Percentiles rank a stretch among this genome's conserved stretches.
Conservation (phyloP, 2,113 vertebrate genomes). For the Lipotes vexillifer region DNA sequence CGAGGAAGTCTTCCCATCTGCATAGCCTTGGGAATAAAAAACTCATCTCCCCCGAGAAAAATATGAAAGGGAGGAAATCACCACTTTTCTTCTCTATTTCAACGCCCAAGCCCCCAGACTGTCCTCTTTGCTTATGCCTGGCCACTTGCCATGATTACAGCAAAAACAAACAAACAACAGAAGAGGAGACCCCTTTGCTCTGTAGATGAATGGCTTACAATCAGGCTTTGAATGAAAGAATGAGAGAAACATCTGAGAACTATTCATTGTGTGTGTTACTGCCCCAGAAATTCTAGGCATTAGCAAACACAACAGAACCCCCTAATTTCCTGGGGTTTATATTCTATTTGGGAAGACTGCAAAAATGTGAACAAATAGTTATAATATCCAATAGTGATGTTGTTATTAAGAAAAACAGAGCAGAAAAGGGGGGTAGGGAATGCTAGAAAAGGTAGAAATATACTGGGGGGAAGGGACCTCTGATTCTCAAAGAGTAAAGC, state of each 20-base stretch:
- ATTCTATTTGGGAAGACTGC: background rate
- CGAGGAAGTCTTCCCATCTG: background rate
- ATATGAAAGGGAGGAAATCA: fast-evolving
- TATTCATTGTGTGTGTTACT: too few relatives aligned
- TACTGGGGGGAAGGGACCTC: fast-evolving
- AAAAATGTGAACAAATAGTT: background rate
- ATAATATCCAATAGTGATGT: background rate
- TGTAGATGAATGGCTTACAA: too few relatives aligned
- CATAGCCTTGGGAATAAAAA: background rate
- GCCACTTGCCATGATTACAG: background rate
- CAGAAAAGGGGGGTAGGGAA: background rate
- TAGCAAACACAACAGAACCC: background rate
- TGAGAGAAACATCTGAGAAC: background rate
- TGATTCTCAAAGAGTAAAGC: background rate
- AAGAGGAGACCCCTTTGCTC: background rate
- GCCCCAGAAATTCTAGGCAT: background rate
- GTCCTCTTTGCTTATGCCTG: background rate
- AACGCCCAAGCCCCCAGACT: background rate
- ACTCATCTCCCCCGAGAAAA: background rate
- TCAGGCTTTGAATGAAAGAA: background rate
- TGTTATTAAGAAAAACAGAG: background rate
- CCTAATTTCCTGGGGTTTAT: background rate
- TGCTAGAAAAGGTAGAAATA: background rate
- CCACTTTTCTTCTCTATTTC: background rate
- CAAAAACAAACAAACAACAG: background rate